These are phyloP conservation scores for Sclerurus mexicanus DNA, from an alignment of 2,113 vertebrate genomes.

Conservation along the genomic window DNA sequence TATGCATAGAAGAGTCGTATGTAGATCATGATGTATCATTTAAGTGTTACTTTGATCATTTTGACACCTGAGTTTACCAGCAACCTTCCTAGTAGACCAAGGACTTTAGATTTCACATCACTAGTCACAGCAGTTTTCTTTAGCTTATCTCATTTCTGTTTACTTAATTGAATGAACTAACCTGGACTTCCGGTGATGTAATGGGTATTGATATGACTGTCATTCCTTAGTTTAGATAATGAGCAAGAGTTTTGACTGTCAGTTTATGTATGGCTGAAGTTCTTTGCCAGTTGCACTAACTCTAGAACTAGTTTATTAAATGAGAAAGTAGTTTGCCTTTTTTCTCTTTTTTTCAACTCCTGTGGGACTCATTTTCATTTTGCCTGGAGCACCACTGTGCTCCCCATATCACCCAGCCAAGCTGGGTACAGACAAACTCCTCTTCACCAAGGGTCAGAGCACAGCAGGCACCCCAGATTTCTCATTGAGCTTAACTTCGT, in stretches of 20 bases:
- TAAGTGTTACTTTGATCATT: not conserved
- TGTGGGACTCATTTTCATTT: not conserved
- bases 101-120: not conserved
- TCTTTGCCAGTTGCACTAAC: not conserved
- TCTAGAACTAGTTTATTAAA: not conserved
- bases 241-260: not conserved
- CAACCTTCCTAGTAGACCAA: not conserved
- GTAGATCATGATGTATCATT: not conserved
- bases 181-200: not conserved
- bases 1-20: not conserved
- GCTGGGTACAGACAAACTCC: not conserved
- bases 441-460: not conserved
- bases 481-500: not conserved
- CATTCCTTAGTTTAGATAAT: not conserved
- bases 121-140: not conserved
- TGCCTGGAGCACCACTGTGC: not conserved
- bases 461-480: fast-evolving
- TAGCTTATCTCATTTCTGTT: not conserved
- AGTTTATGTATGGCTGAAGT: not conserved
- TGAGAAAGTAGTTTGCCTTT: not conserved
- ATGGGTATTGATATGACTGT: not conserved
- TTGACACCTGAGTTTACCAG: not conserved
- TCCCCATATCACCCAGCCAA: fast-evolving
- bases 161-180: not conserved
- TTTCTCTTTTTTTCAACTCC: not conserved